Base-by-base conservation (phyloP, 2,888 invertebrate genomes). In the Drosophila subquinaria region DNA sequence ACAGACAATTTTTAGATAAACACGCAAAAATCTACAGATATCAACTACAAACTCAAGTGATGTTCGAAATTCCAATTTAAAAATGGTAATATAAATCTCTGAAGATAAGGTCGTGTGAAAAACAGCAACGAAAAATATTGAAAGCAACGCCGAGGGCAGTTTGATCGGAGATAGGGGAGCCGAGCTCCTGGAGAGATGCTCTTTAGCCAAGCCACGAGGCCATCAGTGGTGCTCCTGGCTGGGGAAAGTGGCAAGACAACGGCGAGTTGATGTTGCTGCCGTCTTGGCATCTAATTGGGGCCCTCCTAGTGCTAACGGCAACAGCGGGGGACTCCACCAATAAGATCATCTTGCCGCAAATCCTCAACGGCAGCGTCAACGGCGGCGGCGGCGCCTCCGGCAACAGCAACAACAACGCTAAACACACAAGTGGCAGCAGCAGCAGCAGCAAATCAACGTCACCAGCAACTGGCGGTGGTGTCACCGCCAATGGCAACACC, bases 321-420 rank as follows among this genome's bases (percentile, higher is more conserved):
- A 92, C 92, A 85, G 91, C 91, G 92, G 92, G 92, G 92, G 92
- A 92, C 90, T 92, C 93, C 91, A 92, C 91, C 78, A 92, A 92
- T 69, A 91, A 91, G 82, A 91, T 92, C 77, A 88, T 90, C 72
- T 84, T 91, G 88, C 90, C 92, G 64, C 92, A 90, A 60, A 89
- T 88, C 79, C 82, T 88, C 60, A 90, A 88, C 76, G 90, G 75
- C 76, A 73, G 78, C 73, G 59, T 76, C 20, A 74, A 69, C 62
- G 71, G 74, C 43, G 71, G 75, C 40, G 57, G 70, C 69, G 36
- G 63, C 71, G 43, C 62, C 55, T 59, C 43, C 40, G 69, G 69
- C 56, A 56, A 40, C 27, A 6, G 68, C 56, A 56, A 40, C 56
- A 56, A 40, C 68, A 67, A 23, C 51, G 69, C 11, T 53, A 79